Evolutionary conservation across 2,113 vertebrate genomes (phyloP).

Genomic region (Oxyruncus cristatus): DNA sequence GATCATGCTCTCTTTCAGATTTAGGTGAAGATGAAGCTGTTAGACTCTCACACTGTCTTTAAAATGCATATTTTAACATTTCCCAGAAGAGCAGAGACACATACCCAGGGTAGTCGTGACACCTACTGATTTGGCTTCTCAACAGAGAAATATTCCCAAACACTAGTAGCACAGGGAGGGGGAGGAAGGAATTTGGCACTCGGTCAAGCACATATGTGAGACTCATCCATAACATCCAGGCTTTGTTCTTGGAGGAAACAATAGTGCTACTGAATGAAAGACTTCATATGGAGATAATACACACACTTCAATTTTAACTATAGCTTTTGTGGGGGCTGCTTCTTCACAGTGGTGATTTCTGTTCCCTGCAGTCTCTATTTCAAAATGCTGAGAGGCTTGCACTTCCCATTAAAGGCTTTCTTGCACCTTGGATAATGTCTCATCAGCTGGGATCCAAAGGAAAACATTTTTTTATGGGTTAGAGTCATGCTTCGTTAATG

Average conservation of each 20-base stretch:
- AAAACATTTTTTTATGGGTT: not conserved
- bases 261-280: not conserved
- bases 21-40: not conserved
- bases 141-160: not conserved
- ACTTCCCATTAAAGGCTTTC: slow-evolving; percentile 63
- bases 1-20: not conserved
- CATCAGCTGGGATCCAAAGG: slow-evolving; percentile 42
- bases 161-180: not conserved
- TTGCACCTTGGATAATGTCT: slow-evolving; percentile 63
- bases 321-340: slow-evolving; percentile 14
- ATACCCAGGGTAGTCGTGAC: not conserved
- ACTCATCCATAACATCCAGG: slow-evolving; percentile 16
- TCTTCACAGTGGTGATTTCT: slow-evolving; percentile 30
- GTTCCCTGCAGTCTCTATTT: slow-evolving; percentile 63
- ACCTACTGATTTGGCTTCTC: not conserved
- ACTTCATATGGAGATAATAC: not conserved
- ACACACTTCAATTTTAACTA: not conserved
- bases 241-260: not conserved
- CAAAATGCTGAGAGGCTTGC: slow-evolving; percentile 64
- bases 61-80: not conserved
- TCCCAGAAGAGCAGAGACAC: not conserved
- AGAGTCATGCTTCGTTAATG: not conserved
- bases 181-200: not conserved
- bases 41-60: not conserved
- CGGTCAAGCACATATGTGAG: not conserved